Percentiles rank a stretch among this genome's conserved stretches.
Conservation (phyloP, 1,140 invertebrate genomes). For the Ladona fulva region DNA sequence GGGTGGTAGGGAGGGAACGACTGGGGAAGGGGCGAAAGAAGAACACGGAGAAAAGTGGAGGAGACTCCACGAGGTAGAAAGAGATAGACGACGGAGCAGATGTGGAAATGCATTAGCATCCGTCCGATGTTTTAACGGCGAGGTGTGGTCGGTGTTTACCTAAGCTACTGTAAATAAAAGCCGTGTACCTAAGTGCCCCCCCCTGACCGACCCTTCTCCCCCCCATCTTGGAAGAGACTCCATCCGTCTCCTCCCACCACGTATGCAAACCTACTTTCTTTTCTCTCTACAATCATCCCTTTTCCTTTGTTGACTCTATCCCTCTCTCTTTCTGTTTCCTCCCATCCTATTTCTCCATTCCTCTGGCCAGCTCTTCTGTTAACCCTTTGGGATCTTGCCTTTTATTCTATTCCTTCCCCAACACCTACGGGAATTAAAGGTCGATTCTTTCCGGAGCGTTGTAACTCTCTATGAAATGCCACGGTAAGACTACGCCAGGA, state of each 20-base stretch:
- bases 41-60: background rate
- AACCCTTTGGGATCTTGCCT: too few species aligned
- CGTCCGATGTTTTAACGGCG: constrained; percentile 6
- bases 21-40: background rate
- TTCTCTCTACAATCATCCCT: background rate
- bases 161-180: constrained; percentile 10
- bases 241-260: background rate
- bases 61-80: background rate
- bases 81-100: background rate
- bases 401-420: too few species aligned
- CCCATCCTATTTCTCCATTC: too few species aligned
- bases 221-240: background rate
- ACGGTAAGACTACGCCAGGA: too few species aligned
- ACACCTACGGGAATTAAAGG: too few species aligned
- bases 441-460: too few species aligned
- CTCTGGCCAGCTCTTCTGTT: too few species aligned
- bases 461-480: too few species aligned
- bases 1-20: background rate
- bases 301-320: background rate
- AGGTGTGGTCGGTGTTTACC: background rate
- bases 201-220: background rate
- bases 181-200: background rate
- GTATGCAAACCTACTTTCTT: background rate
- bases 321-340: background rate
- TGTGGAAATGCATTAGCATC: constrained; percentile 9